Evolutionary conservation across 2,888 invertebrate genomes (phyloP), one percentile per base, ranked within the genome.

Genomic region (Cosmopolites sordidus): DNA sequence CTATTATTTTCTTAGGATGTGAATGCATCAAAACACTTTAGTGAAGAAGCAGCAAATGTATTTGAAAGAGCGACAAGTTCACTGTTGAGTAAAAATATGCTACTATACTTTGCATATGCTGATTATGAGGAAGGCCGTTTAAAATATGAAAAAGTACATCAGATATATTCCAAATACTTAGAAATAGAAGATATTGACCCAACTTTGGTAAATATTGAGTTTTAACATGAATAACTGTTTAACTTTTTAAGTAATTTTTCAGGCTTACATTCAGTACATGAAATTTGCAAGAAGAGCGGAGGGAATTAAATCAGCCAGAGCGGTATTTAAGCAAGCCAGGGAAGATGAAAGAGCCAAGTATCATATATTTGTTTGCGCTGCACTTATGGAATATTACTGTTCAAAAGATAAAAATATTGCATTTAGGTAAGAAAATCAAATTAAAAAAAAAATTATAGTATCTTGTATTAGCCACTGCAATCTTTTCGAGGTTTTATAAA

Each of bases 331-430:
- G 72, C 80, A 90, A 61, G 97, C 97, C 0, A 78, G 99, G 16
- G 97, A 98, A 70, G 98, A 99, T 71, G 73, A 79, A 29, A 80
- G 86, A 29, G 86, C 87, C 0, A 85, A 85, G 1, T 93, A 92
- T 75, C 96, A 99, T 74, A 90, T 98, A 39, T 99, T 91, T 74
- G 95, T 97, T 1, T 89, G 96, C 0, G 96, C 98, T 0, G 97
- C 99, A 0, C 78, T 97, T 0, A 98, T 99, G 97, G 99, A 99
- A 74, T 99, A 98, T 73, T 98, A 97, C 69, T 98, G 98, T 72
- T 95, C 92, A 33, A 99, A 99, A 75, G 96, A 97, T 74, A 92
- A 94, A 73, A 93, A 92, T 71, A 92, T 97, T 49, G 96, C 96
- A 0, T 94, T 95, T 75, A 80, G 94, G 54, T 58, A 48, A 14